These are phyloP conservation scores for Oscheius sp. DNA, from an alignment of 2,888 invertebrate genomes.

Conservation along the genomic window DNA sequence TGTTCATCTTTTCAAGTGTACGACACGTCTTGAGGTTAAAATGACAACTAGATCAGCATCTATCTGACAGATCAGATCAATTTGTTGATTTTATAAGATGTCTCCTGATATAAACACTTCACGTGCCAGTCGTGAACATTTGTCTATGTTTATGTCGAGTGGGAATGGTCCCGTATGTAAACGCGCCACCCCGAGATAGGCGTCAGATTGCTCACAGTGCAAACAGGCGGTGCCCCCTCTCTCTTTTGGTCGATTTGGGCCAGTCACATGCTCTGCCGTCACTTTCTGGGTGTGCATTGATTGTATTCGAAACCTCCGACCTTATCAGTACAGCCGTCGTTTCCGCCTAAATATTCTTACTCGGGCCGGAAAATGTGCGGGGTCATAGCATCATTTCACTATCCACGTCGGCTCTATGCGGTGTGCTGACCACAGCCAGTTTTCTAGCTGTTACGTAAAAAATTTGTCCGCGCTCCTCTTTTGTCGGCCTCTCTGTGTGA, in stretches of 20 bases:
- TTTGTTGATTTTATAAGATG: too few species aligned
- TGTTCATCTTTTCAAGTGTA: slow-evolving; percentile 1
- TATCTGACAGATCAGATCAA: too few species aligned
- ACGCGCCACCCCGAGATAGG: slow-evolving; percentile 33
- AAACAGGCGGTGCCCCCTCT: slow-evolving; percentile 24
- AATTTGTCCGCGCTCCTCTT: slow-evolving; percentile 28
- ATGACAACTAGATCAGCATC: too few species aligned
- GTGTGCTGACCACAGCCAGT: slow-evolving; percentile 23
- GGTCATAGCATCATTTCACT: not conserved
- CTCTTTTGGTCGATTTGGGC: slow-evolving; percentile 11
- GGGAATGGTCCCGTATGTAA: slow-evolving; percentile 21
- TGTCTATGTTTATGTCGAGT: slow-evolving; percentile 25
- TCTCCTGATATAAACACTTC: too few species aligned
- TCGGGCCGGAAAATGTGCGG: not conserved
- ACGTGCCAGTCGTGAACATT: slow-evolving; percentile 2
- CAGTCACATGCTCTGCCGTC: slow-evolving; percentile 31
- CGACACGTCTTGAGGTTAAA: not conserved
- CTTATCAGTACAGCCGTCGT: slow-evolving; percentile 1
- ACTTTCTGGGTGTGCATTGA: slow-evolving; percentile 1
- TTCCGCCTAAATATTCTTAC: slow-evolving; percentile 1
- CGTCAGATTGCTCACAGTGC: slow-evolving; percentile 37
- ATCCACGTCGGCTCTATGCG: not conserved
- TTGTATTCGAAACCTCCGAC: slow-evolving; percentile 24
- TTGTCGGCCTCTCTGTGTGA: not conserved
- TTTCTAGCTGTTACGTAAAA: slow-evolving; percentile 13